phyloP scores from a whole-genome alignment of 37 sponge, comb jelly and placozoan species.

The Ephydatia muelleri region DNA sequence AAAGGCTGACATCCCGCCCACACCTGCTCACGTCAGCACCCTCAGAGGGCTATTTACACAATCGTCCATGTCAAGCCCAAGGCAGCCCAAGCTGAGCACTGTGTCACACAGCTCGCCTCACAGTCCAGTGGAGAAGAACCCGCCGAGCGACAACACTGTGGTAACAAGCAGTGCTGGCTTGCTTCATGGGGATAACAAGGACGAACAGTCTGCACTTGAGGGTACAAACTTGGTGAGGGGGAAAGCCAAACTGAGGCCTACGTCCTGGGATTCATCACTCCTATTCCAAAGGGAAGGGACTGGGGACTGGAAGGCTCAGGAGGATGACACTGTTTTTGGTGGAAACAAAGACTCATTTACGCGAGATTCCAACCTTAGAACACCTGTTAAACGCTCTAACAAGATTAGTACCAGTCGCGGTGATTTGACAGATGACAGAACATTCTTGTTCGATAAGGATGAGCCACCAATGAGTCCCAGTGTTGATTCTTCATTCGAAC shows the following conservation, averaged over 20 bases:
- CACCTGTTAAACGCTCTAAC: background rate
- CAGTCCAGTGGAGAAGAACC: background rate
- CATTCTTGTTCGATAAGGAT: background rate
- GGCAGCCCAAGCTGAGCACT: background rate
- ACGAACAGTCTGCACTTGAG: background rate
- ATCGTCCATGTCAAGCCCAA: background rate
- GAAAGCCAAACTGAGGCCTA: background rate
- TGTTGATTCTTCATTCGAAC: background rate
- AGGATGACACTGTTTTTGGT: background rate
- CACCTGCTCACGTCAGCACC: background rate
- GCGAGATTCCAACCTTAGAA: background rate
- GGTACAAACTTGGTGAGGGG: background rate
- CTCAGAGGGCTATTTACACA: background rate
- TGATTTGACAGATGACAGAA: background rate
- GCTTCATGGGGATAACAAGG: background rate
- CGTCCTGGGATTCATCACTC: constrained; percentile 29
- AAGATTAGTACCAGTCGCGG: background rate
- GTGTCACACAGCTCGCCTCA: background rate
- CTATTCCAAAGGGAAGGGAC: background rate
- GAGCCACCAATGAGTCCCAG: background rate
- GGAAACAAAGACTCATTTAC: background rate
- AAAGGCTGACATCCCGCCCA: background rate
- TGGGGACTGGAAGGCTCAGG: background rate
- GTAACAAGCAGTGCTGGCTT: background rate
- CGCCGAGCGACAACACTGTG: background rate